Percentiles rank a stretch among this genome's conserved stretches.
These are phyloP conservation scores for Holacanthus passer DNA, from an alignment of 2,113 vertebrate genomes.

Conservation along the genomic window DNA sequence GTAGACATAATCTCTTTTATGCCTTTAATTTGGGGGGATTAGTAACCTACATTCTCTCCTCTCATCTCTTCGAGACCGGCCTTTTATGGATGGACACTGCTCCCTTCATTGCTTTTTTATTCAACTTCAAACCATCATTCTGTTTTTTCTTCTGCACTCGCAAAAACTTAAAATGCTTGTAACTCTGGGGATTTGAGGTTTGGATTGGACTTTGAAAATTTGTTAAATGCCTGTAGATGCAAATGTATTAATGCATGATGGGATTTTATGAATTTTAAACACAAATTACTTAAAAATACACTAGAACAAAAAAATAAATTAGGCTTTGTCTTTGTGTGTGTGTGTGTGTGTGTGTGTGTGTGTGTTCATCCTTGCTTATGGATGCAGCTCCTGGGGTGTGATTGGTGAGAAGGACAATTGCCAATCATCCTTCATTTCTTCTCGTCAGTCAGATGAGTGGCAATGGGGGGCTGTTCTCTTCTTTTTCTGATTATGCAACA, in stretches of 20 bases:
- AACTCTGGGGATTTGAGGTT: background rate
- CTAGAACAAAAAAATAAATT: background rate
- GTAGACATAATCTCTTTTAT: slow-evolving; percentile 65
- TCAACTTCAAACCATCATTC: background rate
- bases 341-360: background rate
- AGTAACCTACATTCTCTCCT: slow-evolving; percentile 60
- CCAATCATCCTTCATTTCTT: slow-evolving; percentile 36
- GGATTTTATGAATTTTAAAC: background rate
- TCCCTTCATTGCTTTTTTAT: slow-evolving; percentile 36
- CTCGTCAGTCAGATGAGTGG: slow-evolving; percentile 20
- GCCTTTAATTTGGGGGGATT: slow-evolving; percentile 72
- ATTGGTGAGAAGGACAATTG: slow-evolving; percentile 18
- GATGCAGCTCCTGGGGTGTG: slow-evolving; percentile 1
- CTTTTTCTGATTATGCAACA: slow-evolving; percentile 36
- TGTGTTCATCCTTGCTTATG: slow-evolving; percentile 3
- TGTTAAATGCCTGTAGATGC: background rate
- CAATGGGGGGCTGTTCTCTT: background rate
- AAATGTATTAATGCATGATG: background rate
- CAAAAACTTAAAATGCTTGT: slow-evolving; percentile 2
- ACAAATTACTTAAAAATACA: background rate
- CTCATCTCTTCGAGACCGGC: slow-evolving; percentile 45
- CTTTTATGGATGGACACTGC: slow-evolving; percentile 65
- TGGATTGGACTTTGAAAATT: background rate
- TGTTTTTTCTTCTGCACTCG: background rate
- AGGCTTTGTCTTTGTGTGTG: background rate